Percentiles rank a stretch among this genome's conserved stretches.
Conservation (phyloP, 2,888 invertebrate genomes). For the Melanophora roralis region DNA sequence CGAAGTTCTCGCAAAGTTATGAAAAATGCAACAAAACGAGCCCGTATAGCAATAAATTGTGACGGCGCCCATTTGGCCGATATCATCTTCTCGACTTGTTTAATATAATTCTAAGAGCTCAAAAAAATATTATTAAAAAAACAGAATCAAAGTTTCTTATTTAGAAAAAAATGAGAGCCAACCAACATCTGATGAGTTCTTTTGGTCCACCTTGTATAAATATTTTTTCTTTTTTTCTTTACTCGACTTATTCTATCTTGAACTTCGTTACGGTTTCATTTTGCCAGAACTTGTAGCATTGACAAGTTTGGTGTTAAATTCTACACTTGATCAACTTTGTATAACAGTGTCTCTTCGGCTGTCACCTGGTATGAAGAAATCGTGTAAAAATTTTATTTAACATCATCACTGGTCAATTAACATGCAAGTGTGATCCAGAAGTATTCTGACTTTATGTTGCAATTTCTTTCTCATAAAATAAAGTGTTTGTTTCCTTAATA, state of each 20-base stretch:
- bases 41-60: too few relatives aligned
- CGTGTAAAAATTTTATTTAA: slow-evolving; percentile 54
- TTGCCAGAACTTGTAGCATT: slow-evolving; percentile 14
- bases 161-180: too few relatives aligned
- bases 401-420: slow-evolving; percentile 46
- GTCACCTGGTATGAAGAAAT: neutral
- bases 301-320: slow-evolving; percentile 59
- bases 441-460: neutral
- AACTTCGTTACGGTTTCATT: neutral
- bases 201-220: slow-evolving; percentile 24
- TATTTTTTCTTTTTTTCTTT: slow-evolving; percentile 29
- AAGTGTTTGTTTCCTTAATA: slow-evolving; percentile 7
- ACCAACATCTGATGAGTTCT: too few relatives aligned
- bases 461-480: neutral
- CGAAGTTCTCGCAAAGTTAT: too few relatives aligned
- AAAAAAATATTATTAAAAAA: too few relatives aligned
- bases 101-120: too few relatives aligned
- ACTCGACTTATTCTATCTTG: neutral
- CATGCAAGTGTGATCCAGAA: slow-evolving; percentile 55
- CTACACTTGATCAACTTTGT: slow-evolving; percentile 47
- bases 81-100: too few relatives aligned
- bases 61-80: too few relatives aligned
- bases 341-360: neutral
- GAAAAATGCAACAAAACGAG: too few relatives aligned
- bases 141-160: too few relatives aligned